Evolutionary conservation across 2,797 vertebrate genomes (phyloP), one percentile per base, ranked within the genome.

Genomic region (Myotis vivesi): DNA sequence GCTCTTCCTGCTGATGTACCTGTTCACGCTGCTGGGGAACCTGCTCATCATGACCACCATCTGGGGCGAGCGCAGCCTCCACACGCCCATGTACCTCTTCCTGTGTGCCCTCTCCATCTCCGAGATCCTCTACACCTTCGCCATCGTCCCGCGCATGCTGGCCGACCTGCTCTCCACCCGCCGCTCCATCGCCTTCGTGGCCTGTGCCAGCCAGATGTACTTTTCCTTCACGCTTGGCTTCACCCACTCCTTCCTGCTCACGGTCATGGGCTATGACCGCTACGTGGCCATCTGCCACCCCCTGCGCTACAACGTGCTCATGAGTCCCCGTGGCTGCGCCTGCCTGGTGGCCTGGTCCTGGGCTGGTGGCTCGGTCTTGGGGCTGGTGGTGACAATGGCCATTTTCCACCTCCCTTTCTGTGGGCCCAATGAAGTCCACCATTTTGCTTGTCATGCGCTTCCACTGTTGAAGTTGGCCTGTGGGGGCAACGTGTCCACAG

Each of bases 1-100:
- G 59, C 30, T 97, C 0, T 80, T 96, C 84, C 83, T 97, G 69
- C 10, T 96, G 3, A 94, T 97, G 96, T 96, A 95, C 38, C 86
- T 96, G 33, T 92, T 93, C 90, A 96, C 85, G 0, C 87, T 97
- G 41, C 83, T 96, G 84, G 96, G 95, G 1, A 97, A 95, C 89
- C 83, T 97, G 64, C 57, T 97, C 82, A 95, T 97, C 95, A 87
- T 93, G 96, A 12, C 11, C 49, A 92, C 93, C 17, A 16, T 96
- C 66, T 41, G 89, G 91, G 38, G 5, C 0, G 86, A 96, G 8
- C 64, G 3, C 68, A 46, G 80, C 57, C 95, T 97, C 33, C 96
- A 95, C 73, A 87, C 30, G 0, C 94, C 96, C 86, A 96, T 97
- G 95, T 92, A 97, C 84, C 80, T 96, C 83, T 87, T 96, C 51